Conservation (phyloP, 2,797 vertebrate genomes). For the Cebuella pygmaea region DNA sequence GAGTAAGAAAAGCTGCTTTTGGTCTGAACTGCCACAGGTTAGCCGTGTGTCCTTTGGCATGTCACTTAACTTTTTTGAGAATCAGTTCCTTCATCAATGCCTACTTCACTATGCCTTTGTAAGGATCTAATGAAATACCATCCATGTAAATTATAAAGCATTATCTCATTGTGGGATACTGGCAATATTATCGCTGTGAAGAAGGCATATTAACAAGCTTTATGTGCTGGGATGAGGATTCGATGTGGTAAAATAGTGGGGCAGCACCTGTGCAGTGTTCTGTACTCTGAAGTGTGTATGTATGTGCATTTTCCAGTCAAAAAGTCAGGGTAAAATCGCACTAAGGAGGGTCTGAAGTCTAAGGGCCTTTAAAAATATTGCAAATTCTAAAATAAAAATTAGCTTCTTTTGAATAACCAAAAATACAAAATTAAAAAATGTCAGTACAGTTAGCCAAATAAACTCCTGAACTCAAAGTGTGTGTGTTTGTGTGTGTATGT, state of each 20-base stretch:
- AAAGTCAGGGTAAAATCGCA: conserved; percentile 34
- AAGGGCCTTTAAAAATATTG: conserved; percentile 74
- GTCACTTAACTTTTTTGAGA: not conserved
- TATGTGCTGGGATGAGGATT: not conserved
- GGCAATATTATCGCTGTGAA: not conserved
- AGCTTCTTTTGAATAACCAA: not conserved
- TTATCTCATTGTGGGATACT: not conserved
- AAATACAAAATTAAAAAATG: not conserved
- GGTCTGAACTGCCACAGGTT: not conserved
- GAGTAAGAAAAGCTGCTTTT: not conserved
- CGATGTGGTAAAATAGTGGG: not conserved
- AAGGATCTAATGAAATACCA: not conserved
- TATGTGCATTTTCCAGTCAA: not conserved
- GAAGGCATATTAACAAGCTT: not conserved
- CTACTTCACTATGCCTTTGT: not conserved
- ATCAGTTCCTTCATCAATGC: not conserved
- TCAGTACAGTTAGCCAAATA: conserved; percentile 54
- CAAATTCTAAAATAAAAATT: conserved; percentile 67
- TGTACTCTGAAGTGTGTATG: not conserved
- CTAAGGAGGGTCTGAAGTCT: conserved; percentile 71
- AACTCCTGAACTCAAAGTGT: conserved; percentile 8
- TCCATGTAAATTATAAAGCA: not conserved
- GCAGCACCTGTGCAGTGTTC: not conserved
- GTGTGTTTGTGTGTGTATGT: not conserved
- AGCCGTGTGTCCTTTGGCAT: not conserved